Percentiles rank a stretch among this genome's conserved stretches.
phyloP scores from a whole-genome alignment of 92 coral and sea anemone species.

The Diadumene lineata region DNA sequence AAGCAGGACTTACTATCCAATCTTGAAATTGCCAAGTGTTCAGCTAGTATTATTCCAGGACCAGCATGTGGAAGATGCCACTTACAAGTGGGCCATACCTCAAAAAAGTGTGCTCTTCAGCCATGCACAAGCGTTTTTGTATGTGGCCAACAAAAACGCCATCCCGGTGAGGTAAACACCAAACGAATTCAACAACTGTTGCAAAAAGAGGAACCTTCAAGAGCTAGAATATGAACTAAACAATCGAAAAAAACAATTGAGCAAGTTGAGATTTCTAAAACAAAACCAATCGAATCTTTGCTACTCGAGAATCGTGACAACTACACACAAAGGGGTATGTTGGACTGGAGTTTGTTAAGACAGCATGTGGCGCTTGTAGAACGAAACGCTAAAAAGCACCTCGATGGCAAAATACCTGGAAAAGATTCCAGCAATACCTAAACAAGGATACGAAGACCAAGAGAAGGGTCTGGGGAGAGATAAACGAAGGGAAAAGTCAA shows the following conservation, averaged over 20 bases:
- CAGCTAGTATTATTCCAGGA: conserved; percentile 6
- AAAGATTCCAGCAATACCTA: conserved; percentile 26
- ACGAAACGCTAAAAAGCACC: conserved; percentile 32
- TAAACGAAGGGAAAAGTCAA: not conserved
- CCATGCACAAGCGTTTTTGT: conserved; percentile 35
- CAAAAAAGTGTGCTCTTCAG: conserved; percentile 22
- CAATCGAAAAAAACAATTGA: not conserved
- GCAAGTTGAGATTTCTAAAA: not conserved
- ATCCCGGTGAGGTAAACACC: conserved; percentile 18
- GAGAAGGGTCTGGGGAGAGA: not conserved
- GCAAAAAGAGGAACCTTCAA: conserved; percentile 27
- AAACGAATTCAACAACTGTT: conserved; percentile 17
- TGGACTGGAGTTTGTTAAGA: conserved; percentile 35
- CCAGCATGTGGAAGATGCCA: not conserved
- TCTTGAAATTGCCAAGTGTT: conserved; percentile 3
- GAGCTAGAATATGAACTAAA: not conserved
- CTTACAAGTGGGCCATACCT: not conserved
- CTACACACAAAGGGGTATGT: conserved; percentile 10
- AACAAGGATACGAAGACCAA: conserved; percentile 15
- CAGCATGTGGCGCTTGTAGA: conserved; percentile 32
- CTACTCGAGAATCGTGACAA: not conserved
- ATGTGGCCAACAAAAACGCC: conserved; percentile 44
- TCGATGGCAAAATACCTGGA: conserved; percentile 34
- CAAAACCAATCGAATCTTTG: not conserved
- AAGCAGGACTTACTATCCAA: not conserved